Evolutionary conservation across 1,140 invertebrate species (phyloP), one percentile per base, ranked within the genome.

Genomic region (Anagrus nilaparvatae): DNA sequence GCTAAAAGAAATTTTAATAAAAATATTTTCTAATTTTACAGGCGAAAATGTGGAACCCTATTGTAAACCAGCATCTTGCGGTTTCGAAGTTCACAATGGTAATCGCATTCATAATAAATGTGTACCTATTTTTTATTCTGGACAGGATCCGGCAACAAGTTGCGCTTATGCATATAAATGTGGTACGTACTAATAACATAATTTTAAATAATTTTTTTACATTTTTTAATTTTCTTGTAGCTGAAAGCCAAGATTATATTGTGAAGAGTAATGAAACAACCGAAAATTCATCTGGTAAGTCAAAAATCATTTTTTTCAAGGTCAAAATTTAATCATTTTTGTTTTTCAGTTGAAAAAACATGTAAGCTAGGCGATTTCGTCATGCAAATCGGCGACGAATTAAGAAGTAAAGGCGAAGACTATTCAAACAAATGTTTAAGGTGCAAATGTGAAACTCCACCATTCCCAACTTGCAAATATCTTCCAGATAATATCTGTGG

Each of bases 11-110:
- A 27, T 24, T 13, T 36, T 12, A 21, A 5, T 36, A 3, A 16
- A 8, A 25, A 25, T 33, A n/a, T 17, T 43, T 34, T 12, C 8
- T 30, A 13, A 5, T n/a, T 20, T 36, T 49, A 43, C 30, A 61
- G 59, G 56, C 2, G 13, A 60, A 39, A 53, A 63, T n/a, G 14
- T 56, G 6, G 51, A 45, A 20, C 60, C 58, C 1, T 63, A 55
- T 37, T 63, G 60, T 17, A 31, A 14, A 28, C 43, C 31, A 8
- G 0, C 29, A 2, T 33, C 40, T 17, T 63, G 60, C 27, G 17
- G 24, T 21, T 48, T 47, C 1, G 38, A 56, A 7, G 38, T 61
- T 5, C 33, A 21, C 0, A 6, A 47, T 2, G 7, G 28, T 3
- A 1, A n/a, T 5, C 10, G 38, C 0, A 23, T 63, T 41, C 13